Evolutionary conservation across 1,140 invertebrate genomes (phyloP).

Genomic region (Pissodes strobi): DNA sequence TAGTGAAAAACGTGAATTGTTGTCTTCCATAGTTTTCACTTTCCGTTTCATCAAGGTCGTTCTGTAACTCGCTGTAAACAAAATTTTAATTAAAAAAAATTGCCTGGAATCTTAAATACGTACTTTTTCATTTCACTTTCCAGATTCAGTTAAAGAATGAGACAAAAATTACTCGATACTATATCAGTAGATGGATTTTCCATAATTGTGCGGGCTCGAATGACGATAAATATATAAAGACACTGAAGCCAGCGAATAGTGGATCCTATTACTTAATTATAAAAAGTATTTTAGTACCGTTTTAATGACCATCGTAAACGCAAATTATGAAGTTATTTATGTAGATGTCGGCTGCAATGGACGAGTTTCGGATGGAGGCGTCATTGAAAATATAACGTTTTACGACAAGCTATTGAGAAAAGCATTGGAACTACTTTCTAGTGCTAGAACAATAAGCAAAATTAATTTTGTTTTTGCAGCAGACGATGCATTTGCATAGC

Average conservation of each 20-base stretch:
- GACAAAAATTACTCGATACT: too few relatives aligned
- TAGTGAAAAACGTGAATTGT: too few relatives aligned
- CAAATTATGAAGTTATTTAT: background rate
- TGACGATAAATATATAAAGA: constrained; percentile 56
- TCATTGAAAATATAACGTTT: too few relatives aligned
- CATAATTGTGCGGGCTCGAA: constrained; percentile 54
- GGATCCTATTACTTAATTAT: constrained; percentile 44
- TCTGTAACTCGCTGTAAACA: constrained; percentile 1
- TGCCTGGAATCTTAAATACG: too few relatives aligned
- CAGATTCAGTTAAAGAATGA: too few relatives aligned
- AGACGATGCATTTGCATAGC: too few relatives aligned
- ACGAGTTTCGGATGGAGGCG: too few relatives aligned
- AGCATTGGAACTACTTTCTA: background rate
- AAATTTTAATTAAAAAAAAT: too few relatives aligned
- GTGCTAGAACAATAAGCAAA: constrained; percentile 5
- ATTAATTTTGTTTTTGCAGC: background rate
- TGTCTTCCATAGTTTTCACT: background rate
- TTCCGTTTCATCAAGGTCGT: background rate
- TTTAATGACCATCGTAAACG: too few relatives aligned
- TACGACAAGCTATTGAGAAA: too few relatives aligned
- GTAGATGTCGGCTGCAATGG: too few relatives aligned
- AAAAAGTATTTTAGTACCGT: background rate
- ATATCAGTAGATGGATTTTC: background rate
- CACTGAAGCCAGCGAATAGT: constrained; percentile 45
- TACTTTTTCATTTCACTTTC: too few relatives aligned